A percentile compares a stretch with the other conserved stretches of the same genome.
phyloP scores from a whole-genome alignment of 2,113 vertebrate genomes.

The Sterrhoptilus dennistouni region DNA sequence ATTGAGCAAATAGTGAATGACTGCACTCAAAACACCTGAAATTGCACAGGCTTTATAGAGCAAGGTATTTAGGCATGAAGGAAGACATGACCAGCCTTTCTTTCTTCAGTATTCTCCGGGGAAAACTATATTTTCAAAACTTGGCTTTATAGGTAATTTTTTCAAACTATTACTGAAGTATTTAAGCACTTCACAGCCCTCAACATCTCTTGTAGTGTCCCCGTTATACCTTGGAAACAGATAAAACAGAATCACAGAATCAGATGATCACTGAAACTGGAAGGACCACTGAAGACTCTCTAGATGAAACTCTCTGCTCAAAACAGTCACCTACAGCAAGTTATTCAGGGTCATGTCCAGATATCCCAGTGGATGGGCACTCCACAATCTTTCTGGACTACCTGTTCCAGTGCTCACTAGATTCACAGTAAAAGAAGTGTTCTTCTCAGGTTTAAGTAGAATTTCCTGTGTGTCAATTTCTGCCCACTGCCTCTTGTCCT shows the following conservation, averaged over 20 bases:
- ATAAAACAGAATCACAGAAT: neutral
- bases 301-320: neutral
- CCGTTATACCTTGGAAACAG: neutral
- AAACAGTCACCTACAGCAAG: neutral
- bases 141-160: neutral
- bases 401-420: neutral
- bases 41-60: neutral
- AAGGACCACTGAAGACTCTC: neutral
- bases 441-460: neutral
- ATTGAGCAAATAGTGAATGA: slow-evolving; percentile 5
- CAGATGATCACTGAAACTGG: neutral
- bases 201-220: neutral
- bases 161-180: neutral
- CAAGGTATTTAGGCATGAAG: neutral
- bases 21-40: neutral
- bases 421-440: neutral
- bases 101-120: neutral
- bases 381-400: neutral
- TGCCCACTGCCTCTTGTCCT: neutral
- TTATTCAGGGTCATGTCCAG: neutral
- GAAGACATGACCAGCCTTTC: neutral
- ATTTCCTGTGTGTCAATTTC: neutral
- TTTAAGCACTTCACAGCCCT: neutral
- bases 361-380: neutral
- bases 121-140: neutral